Evolutionary conservation across 1,140 invertebrate species (phyloP), one percentile per base, ranked within the genome.

Genomic region (Papilio dardanus): DNA sequence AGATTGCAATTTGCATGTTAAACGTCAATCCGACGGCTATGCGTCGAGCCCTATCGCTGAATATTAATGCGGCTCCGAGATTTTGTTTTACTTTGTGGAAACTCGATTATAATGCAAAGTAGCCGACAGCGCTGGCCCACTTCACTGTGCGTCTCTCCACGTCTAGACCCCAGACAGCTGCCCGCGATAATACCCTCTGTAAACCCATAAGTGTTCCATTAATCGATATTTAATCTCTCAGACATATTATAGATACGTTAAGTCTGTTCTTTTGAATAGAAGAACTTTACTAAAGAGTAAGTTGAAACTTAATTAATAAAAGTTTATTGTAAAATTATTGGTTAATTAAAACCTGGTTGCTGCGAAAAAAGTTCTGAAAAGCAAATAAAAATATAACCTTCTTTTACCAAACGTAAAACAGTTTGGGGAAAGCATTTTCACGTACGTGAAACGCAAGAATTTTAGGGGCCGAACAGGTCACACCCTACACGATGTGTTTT

Each of bases 41-140:
- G 89, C 90, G 91, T 89, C 78, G 86, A 82, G 87, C 88, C 87
- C 88, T 91, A 89, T 88, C 86, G 80, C 90, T 93, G 91, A 92
- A 93, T 93, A 93, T 92, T 93, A 93, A 93, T 93, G 86, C 75
- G 81, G 85, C 81, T 81, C 79, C 77, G 85, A 91, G 87, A 92
- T 92, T 93, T 92, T 91, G 90, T 92, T 93, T 93, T 89, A 91
- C 91, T 91, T 92, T 91, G 88, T 86, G 89, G 82, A 84, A 88
- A 90, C 83, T 93, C 89, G 86, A 93, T 93, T 93, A 92, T 93
- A 81, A 93, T 93, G 91, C 91, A 93, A 93, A 93, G 86, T 87
- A 91, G 89, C 74, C 84, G 82, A 83, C 78, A 79, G 71, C 67
- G 78, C 79, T 79, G 81, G 79, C 75, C 74, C 79, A 76, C 67